Conservation (phyloP, 2,113 vertebrate genomes). For the Triplophysa siluroides region DNA sequence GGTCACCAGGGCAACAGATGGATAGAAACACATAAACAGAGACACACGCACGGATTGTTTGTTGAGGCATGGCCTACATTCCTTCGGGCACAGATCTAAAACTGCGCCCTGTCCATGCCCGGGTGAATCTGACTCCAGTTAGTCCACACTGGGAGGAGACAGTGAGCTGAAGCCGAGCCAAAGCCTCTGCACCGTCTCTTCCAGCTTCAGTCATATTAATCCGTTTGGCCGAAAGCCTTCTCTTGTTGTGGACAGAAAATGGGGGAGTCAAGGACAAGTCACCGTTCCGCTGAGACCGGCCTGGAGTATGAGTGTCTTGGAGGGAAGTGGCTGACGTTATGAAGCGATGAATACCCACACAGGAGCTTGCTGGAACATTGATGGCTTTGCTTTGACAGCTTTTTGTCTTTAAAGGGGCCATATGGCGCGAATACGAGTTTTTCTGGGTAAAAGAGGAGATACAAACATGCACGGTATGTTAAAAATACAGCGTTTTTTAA, state of each 20-base stretch:
- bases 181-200: constrained; percentile 52
- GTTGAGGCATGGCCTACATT: constrained; percentile 23
- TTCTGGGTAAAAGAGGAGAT: too few species aligned
- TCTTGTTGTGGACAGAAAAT: constrained; percentile 46
- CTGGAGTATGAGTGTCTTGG: constrained; percentile 8
- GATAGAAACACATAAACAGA: not conserved
- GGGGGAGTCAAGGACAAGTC: constrained; percentile 60
- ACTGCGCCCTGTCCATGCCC: constrained; percentile 61
- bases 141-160: constrained; percentile 33
- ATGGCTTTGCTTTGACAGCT: constrained; percentile 11
- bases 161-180: constrained; percentile 31
- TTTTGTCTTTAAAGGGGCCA: not conserved
- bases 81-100: constrained; percentile 31
- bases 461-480: too few species aligned
- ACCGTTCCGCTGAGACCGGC: constrained; percentile 27
- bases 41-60: not conserved
- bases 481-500: too few species aligned
- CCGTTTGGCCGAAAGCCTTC: constrained; percentile 54
- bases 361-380: not conserved
- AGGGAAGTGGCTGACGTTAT: not conserved
- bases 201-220: constrained; percentile 59
- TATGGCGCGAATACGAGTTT: too few species aligned
- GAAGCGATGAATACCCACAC: not conserved
- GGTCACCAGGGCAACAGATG: constrained; percentile 18
- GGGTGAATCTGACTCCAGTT: constrained; percentile 58